phyloP scores from a whole-genome alignment of 2,797 vertebrate species.

The Discoglossus pictus region DNA sequence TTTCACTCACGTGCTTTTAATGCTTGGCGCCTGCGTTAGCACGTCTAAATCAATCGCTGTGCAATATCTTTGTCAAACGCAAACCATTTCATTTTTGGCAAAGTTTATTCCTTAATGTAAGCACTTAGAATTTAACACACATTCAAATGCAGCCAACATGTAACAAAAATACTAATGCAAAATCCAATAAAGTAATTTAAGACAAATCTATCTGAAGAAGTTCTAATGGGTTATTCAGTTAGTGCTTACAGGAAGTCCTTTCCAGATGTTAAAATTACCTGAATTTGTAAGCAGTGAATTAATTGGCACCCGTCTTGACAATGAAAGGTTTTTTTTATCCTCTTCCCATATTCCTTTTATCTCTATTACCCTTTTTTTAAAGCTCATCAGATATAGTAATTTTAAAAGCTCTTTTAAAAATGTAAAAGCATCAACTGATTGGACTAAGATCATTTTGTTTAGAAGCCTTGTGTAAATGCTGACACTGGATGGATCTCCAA shows the following conservation, averaged over 20 bases:
- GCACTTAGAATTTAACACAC: conserved; percentile 53
- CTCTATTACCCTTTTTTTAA: conserved; percentile 31
- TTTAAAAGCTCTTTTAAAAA: conserved; percentile 21
- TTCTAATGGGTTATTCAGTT: conserved; percentile 39
- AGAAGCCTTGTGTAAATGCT: conserved; percentile 38
- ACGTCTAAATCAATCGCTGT: conserved; percentile 66
- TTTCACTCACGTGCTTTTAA: conserved; percentile 19
- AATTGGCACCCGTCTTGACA: conserved; percentile 44
- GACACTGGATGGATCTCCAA: conserved; percentile 23
- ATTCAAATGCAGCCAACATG: conserved; percentile 57
- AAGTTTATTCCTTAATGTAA: conserved; percentile 54
- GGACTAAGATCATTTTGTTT: conserved; percentile 30
- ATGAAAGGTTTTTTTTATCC: conserved; percentile 7
- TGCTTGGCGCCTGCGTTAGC: conserved; percentile 59
- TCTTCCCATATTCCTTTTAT: conserved; percentile 40
- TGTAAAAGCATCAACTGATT: conserved; percentile 18
- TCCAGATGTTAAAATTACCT: conserved; percentile 50
- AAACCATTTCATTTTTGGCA: conserved; percentile 54
- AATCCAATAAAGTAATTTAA: conserved; percentile 52
- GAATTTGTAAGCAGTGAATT: conserved; percentile 49
- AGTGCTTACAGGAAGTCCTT: conserved; percentile 50
- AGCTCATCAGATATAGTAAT: conserved; percentile 32
- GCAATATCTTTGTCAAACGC: conserved; percentile 61
- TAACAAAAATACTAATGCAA: conserved; percentile 59
- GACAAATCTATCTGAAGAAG: conserved; percentile 49